Base-by-base conservation (phyloP, 2,888 invertebrate genomes). In the Chymomyza amoena region DNA sequence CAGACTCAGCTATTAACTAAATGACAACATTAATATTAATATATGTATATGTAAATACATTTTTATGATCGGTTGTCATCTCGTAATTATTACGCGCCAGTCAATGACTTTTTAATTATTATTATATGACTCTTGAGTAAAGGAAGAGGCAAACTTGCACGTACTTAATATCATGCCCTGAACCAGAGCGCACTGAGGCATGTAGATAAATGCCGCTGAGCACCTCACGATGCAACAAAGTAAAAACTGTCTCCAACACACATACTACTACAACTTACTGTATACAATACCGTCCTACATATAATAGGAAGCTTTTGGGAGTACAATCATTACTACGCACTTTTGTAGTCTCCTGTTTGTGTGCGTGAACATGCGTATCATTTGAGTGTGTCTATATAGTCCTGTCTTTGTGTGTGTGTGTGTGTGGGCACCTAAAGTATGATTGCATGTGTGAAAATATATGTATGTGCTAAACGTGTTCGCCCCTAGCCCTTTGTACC, bases 401-500 rank as follows among this genome's bases (percentile, higher is more conserved):
- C 2, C 15, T 45, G 59, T 70, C 64, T 69, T 65, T 69, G 72
- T 20, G 25, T 25, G 25, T 25, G 25, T 25, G 25, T 25, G 25
- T 25, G 3, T 25, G 25, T 25, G 25, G 25, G 25, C 64, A 82
- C 84, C 85, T 84, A 88, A 83, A 87, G 83, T 84, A 88, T 84
- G 83, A 86, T 88, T 84, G 83, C 88, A 84, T 84, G 88, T 84
- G 88, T 84, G 83, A 83, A 85, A 87, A 87, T 87, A 83, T 83
- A 86, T 83, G 57, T 83, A 86, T 83, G 57, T 83, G 88, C 84
- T 83, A 87, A 83, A 85, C 86, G 82, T 87, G 88, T 79, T 74
- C 79, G 72, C 69, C 69, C 16, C 72, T 78, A 72, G 39, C 28
- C 1, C 57, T 57, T 18, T n/a, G 57, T 10, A 3, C 39, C 39